Percentiles rank a stretch among this genome's conserved stretches.
These are phyloP conservation scores for Spodoptera litura DNA, from an alignment of 1,140 invertebrate genomes.

Conservation along the genomic window DNA sequence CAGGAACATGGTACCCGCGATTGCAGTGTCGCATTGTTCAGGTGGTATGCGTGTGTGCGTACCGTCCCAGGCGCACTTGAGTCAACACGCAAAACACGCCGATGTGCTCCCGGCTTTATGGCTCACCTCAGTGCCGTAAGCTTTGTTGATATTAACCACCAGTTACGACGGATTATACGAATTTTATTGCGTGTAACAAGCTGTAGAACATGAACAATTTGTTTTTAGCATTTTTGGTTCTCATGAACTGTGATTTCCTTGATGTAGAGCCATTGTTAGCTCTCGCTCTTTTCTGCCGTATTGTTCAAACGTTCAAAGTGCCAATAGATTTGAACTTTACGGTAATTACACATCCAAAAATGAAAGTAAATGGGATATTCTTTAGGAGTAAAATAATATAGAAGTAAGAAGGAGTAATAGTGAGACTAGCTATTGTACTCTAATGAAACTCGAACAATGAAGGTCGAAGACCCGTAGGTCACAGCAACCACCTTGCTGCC, in stretches of 20 bases:
- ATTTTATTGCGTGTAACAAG: constrained; percentile 57
- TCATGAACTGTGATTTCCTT: constrained; percentile 32
- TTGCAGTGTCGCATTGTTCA: constrained; percentile 39
- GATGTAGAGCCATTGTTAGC: constrained; percentile 19
- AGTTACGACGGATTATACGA: constrained; percentile 49
- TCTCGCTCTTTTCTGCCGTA: background rate
- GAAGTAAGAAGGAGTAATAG: constrained; percentile 19
- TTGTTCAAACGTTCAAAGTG: background rate
- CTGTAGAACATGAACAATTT: constrained; percentile 37
- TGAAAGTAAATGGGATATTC: background rate
- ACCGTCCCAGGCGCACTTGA: constrained; percentile 55
- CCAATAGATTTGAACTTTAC: background rate
- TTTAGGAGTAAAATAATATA: background rate
- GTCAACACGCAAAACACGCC: constrained; percentile 59
- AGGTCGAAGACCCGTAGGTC: constrained; percentile 79
- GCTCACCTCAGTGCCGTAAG: constrained; percentile 47
- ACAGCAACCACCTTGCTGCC: constrained; percentile 65
- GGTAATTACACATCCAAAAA: too few species aligned
- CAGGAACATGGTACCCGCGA: constrained; percentile 35
- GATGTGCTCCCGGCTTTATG: constrained; percentile 48
- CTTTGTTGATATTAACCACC: constrained; percentile 58
- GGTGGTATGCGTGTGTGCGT: constrained; percentile 13
- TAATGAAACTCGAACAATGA: constrained; percentile 79
- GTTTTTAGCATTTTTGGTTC: constrained; percentile 37
- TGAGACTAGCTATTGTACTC: constrained; percentile 67